These are phyloP conservation scores for Brachyrhaphis roseni DNA, from an alignment of 2,797 vertebrate species.

Conservation along the genomic window DNA sequence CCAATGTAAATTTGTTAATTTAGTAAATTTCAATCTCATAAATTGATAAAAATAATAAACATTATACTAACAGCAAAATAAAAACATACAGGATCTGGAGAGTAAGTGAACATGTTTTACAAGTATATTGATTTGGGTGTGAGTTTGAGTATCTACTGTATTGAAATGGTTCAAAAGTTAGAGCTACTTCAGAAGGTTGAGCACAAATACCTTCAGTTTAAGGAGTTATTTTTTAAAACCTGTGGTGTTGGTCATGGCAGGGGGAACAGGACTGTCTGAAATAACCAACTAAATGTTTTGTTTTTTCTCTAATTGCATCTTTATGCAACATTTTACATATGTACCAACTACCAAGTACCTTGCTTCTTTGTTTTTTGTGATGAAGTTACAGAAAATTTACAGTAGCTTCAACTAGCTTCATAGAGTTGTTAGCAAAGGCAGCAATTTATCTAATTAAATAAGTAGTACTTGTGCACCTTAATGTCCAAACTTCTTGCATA, in stretches of 20 bases:
- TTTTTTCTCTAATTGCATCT: too few species aligned
- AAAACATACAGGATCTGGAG: too few species aligned
- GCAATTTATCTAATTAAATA: background rate
- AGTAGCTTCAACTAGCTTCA: background rate
- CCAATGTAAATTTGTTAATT: background rate
- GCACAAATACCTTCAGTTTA: background rate
- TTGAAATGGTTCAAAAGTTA: background rate
- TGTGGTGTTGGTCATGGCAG: background rate
- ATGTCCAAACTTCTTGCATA: background rate
- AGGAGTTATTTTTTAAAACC: background rate
- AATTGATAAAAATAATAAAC: too few species aligned
- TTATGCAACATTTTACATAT: background rate
- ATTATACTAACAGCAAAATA: too few species aligned
- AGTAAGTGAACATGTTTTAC: background rate
- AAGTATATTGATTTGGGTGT: background rate
- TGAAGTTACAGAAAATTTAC: background rate
- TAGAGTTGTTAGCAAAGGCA: background rate
- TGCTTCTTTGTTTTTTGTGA: background rate
- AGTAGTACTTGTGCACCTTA: background rate
- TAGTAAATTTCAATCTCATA: too few species aligned
- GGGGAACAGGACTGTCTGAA: background rate
- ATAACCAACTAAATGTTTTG: background rate
- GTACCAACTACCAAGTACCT: background rate
- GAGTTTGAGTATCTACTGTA: background rate
- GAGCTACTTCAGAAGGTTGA: background rate